phyloP scores from a whole-genome alignment of 2,888 invertebrate species.

The Eilema caniola region DNA sequence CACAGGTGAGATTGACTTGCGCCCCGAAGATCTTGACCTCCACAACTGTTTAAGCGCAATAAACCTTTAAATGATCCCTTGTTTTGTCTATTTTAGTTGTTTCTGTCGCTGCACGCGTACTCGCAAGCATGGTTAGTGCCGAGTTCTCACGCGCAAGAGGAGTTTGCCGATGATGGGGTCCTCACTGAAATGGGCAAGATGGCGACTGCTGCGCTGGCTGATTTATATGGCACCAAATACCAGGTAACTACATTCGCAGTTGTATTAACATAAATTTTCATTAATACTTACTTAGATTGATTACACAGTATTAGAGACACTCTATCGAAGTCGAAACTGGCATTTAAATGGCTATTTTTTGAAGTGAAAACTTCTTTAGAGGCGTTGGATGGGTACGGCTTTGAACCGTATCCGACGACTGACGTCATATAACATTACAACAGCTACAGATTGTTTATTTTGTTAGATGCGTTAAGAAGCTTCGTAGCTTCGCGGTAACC shows the following conservation, averaged over 20 bases:
- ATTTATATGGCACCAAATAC: slow-evolving; percentile 89
- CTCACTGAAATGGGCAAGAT: slow-evolving; percentile 87
- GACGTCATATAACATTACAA: too few species aligned
- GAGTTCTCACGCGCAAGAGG: slow-evolving; percentile 84
- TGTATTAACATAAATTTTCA: too few species aligned
- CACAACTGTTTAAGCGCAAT: slow-evolving; percentile 17
- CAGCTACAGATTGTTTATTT: too few species aligned
- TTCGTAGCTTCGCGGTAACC: too few species aligned
- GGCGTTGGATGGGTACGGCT: too few species aligned
- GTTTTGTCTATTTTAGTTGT: slow-evolving; percentile 72
- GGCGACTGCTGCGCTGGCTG: slow-evolving; percentile 87
- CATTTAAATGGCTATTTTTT: too few species aligned
- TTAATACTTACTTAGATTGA: too few species aligned
- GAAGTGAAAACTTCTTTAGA: too few species aligned
- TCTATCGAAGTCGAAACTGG: too few species aligned
- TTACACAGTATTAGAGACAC: too few species aligned
- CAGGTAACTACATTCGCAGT: slow-evolving; percentile 68
- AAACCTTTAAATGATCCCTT: slow-evolving; percentile 5
- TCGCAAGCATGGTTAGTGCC: slow-evolving; percentile 89
- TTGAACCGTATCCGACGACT: too few species aligned
- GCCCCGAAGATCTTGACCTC: neutral
- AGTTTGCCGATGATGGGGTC: slow-evolving; percentile 86
- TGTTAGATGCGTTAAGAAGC: too few species aligned
- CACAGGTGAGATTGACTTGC: neutral
- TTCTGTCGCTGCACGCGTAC: slow-evolving; percentile 89